Evolutionary conservation across 2,113 vertebrate genomes (phyloP).

Genomic region (Atherinomorus stipes): DNA sequence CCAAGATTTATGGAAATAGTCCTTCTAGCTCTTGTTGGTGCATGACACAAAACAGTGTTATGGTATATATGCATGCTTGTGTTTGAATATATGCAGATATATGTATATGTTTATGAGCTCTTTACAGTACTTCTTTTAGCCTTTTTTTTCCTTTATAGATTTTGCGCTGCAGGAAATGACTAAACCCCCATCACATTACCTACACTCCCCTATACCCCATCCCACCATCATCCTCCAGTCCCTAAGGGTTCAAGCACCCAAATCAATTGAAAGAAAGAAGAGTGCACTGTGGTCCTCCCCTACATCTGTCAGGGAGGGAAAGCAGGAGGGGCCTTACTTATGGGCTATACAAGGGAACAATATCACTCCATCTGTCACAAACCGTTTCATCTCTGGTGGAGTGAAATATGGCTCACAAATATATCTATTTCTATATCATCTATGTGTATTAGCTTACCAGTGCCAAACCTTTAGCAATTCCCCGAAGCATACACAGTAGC

Average conservation of each 20-base stretch:
- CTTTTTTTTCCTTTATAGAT: slow-evolving; percentile 38
- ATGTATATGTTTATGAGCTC: slow-evolving; percentile 60
- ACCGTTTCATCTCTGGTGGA: slow-evolving; percentile 79
- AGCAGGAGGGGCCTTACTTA: slow-evolving; percentile 78
- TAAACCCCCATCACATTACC: slow-evolving; percentile 60
- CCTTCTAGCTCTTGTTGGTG: slow-evolving; percentile 20
- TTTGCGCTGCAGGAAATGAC: slow-evolving; percentile 74
- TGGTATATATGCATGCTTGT: slow-evolving; percentile 10
- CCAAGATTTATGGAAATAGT: slow-evolving; percentile 71
- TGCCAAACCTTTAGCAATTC: slow-evolving; percentile 59
- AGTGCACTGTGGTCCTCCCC: slow-evolving; percentile 81
- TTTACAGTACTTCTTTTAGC: slow-evolving; percentile 45
- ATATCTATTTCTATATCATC: slow-evolving; percentile 74
- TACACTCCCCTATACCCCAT: slow-evolving; percentile 52
- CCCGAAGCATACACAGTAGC: slow-evolving; percentile 61
- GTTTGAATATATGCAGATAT: slow-evolving; percentile 61
- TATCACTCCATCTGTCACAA: slow-evolving; percentile 87
- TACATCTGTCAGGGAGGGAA: slow-evolving; percentile 85
- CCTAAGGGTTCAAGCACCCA: slow-evolving; percentile 81
- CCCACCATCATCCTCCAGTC: slow-evolving; percentile 67
- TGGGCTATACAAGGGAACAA: slow-evolving; percentile 75
- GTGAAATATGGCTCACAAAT: slow-evolving; percentile 78
- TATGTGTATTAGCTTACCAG: slow-evolving; percentile 72
- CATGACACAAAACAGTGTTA: slow-evolving; percentile 11
- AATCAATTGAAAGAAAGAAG: slow-evolving; percentile 86